Evolutionary conservation across 2,113 vertebrate species (phyloP).

Genomic region (Dendropsophus ebraccatus): DNA sequence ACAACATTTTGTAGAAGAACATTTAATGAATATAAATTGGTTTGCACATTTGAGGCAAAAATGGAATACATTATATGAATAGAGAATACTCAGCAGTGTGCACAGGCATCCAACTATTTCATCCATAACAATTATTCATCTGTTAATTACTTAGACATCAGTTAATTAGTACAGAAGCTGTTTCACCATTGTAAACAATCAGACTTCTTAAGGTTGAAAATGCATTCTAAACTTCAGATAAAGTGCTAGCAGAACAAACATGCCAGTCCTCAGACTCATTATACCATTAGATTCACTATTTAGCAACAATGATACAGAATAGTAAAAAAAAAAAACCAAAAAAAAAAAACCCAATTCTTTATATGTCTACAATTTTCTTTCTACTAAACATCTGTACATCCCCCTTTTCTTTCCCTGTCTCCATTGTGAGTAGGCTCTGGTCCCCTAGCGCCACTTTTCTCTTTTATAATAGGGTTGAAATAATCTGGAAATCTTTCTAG

Average conservation of each 20-base stretch:
- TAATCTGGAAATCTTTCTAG: too few species aligned
- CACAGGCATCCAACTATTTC: not conserved
- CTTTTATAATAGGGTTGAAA: too few species aligned
- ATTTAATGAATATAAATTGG: conserved; percentile 35
- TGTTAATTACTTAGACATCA: conserved; percentile 12
- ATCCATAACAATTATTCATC: not conserved
- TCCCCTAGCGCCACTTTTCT: too few species aligned
- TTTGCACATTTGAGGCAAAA: conserved; percentile 29
- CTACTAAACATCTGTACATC: too few species aligned
- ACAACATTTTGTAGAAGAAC: conserved; percentile 24
- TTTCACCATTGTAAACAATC: not conserved
- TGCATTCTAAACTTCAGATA: not conserved
- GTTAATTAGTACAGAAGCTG: not conserved
- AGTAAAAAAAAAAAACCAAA: too few species aligned
- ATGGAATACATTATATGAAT: not conserved
- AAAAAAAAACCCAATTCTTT: too few species aligned
- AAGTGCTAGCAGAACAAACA: not conserved
- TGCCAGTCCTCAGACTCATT: not conserved
- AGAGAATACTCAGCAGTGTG: not conserved
- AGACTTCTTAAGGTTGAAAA: not conserved
- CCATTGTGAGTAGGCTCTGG: too few species aligned
- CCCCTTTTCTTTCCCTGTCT: too few species aligned
- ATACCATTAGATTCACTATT: too few species aligned
- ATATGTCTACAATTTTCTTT: too few species aligned
- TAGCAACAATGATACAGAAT: too few species aligned